Evolutionary conservation across 2,797 vertebrate species (phyloP).

Genomic region (Vireo griseus): DNA sequence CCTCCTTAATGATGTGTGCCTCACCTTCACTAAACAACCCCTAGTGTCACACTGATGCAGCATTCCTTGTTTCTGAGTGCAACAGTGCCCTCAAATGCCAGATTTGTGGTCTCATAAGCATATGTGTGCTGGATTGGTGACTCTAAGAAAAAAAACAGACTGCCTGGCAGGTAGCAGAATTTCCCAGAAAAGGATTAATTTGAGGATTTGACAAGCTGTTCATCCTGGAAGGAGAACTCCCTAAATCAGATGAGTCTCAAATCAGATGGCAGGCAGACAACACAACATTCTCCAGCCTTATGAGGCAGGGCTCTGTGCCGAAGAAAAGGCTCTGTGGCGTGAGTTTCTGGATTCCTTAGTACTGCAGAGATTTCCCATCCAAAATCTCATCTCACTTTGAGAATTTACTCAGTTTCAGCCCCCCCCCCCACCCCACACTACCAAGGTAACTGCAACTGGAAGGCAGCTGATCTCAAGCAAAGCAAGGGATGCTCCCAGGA

Average conservation of each 20-base stretch:
- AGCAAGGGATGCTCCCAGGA: rapidly evolving
- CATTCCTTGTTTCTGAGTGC: not conserved
- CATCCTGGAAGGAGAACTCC: not conserved
- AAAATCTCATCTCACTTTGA: not conserved
- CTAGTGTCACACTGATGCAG: not conserved
- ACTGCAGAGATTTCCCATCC: not conserved
- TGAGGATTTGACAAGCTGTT: not conserved
- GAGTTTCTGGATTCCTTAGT: not conserved
- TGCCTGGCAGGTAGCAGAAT: not conserved
- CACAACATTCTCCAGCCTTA: not conserved
- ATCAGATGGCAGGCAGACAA: not conserved
- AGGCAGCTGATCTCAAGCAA: not conserved
- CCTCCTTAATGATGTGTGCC: not conserved
- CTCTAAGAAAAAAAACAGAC: not conserved
- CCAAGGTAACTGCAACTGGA: not conserved
- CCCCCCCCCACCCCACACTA: not conserved
- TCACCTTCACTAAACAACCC: not conserved
- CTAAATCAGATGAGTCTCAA: not conserved
- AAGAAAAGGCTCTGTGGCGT: not conserved
- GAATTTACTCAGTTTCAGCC: not conserved
- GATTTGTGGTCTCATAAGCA: not conserved
- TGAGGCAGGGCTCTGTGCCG: rapidly evolving
- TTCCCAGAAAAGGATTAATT: not conserved
- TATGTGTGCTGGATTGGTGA: not conserved
- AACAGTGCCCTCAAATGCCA: constrained; percentile 29